Evolutionary conservation across 2,797 vertebrate species (phyloP).

Genomic region (Sebastolobus altivelis): DNA sequence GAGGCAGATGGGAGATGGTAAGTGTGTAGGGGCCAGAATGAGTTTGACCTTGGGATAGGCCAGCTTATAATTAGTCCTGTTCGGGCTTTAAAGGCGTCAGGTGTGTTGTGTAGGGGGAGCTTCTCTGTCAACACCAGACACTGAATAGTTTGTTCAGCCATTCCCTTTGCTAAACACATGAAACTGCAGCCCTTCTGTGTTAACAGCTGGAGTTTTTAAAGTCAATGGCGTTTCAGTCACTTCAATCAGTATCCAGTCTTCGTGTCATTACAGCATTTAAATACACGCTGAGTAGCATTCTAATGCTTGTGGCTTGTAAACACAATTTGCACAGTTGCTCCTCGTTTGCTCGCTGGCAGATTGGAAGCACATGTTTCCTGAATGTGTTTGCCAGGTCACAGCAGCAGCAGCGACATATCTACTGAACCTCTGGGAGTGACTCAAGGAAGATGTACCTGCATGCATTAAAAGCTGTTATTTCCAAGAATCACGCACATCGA

Average conservation of each 20-base stretch:
- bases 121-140: constrained; percentile 5
- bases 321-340: constrained; percentile 54
- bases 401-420: constrained; percentile 7
- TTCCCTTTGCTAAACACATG: constrained; percentile 6
- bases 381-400: constrained; percentile 48
- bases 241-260: constrained; percentile 45
- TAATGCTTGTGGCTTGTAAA: constrained; percentile 48
- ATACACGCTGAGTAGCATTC: constrained; percentile 36
- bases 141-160: neutral
- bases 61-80: constrained; percentile 21
- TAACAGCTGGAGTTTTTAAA: constrained; percentile 55
- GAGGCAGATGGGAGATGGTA: constrained; percentile 16
- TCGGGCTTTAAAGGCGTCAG: constrained; percentile 39
- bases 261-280: constrained; percentile 32
- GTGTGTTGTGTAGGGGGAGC: neutral
- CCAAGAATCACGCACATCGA: neutral
- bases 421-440: constrained; percentile 12
- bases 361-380: constrained; percentile 25
- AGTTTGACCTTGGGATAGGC: constrained; percentile 25
- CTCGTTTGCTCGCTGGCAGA: constrained; percentile 33
- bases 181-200: constrained; percentile 23
- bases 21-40: neutral
- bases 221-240: constrained; percentile 33
- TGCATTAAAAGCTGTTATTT: constrained; percentile 27
- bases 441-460: constrained; percentile 22